Base-by-base conservation (phyloP, 2,888 invertebrate genomes). In the Lasioglossum villosulum region DNA sequence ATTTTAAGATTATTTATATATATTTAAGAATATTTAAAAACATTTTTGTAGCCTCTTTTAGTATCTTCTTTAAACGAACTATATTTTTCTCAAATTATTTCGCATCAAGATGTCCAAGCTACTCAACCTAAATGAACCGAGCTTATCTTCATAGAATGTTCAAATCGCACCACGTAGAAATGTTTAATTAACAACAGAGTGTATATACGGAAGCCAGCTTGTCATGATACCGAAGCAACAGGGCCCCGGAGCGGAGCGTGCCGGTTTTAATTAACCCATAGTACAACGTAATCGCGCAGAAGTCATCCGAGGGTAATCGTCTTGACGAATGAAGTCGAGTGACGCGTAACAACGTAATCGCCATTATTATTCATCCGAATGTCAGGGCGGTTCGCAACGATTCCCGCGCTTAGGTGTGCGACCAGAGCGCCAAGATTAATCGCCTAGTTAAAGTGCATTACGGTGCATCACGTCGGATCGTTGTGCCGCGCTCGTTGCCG, bases 381-480 rank as follows among this genome's bases (percentile, higher is more conserved):
- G 88, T 70, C 78, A 66, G 72, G 52, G 77, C 77, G 78, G 19
- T 1, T 30, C 63, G 63, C 87, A 72, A 86, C 72, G 89, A 81
- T 83, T 75, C 76, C 56, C 74, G 59, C 80, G 68, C 78, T 89
- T 88, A 87, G 80, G 48, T 83, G 48, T 83, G 76, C 80, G 82
- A 74, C 78, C 59, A 79, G 52, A n/a, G 73, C 73, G 71, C 42
- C 42, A 78, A 88, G 89, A 89, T 89, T 90, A 87, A 89, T 90
- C 88, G 88, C n/a, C 85, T 48, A 75, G 80, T 90, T 86, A 84
- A 81, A 85, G 72, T 73, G 79, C 78, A 83, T 90, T 86, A 90
- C 72, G 63, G 72, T 66, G 80, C 86, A 79, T 88, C 52, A 84
- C 84, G 88, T 77, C 66, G 78, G 52, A 71, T 72, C 82, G 63